Evolutionary conservation across 2,113 vertebrate species (phyloP).

Genomic region (Chamaea fasciata): DNA sequence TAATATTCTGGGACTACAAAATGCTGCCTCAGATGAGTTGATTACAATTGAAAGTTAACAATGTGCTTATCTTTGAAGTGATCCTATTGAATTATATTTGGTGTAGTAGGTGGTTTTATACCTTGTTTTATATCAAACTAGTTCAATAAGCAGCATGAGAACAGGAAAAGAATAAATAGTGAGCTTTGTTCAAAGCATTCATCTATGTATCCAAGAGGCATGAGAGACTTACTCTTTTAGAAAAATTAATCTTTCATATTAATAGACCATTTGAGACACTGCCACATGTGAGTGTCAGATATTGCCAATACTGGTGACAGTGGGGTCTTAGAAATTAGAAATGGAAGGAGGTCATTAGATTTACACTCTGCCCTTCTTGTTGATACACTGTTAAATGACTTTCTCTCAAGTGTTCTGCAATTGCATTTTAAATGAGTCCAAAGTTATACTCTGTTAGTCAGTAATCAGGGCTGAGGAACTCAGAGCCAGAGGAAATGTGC

Average conservation of each 20-base stretch:
- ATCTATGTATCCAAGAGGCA: neutral
- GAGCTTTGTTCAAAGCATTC: slow-evolving; percentile 2
- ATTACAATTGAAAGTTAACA: slow-evolving; percentile 43
- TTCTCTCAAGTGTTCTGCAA: slow-evolving; percentile 4
- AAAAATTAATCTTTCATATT: slow-evolving; percentile 10
- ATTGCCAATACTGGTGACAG: slow-evolving; percentile 12
- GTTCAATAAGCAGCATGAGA: slow-evolving; percentile 27
- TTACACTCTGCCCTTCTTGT: slow-evolving; percentile 6
- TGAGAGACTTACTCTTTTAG: neutral
- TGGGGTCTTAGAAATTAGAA: slow-evolving; percentile 8
- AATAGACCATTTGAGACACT: slow-evolving; percentile 29
- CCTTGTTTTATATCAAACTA: neutral
- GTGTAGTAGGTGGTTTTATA: neutral
- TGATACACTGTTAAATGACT: neutral
- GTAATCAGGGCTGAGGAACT: neutral
- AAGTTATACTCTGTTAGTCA: neutral
- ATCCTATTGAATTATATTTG: slow-evolving; percentile 15
- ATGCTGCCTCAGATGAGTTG: slow-evolving; percentile 20
- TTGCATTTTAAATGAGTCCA: slow-evolving; percentile 15
- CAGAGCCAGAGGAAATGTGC: neutral
- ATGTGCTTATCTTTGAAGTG: slow-evolving; percentile 38
- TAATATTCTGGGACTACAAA: slow-evolving; percentile 50
- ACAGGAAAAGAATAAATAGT: neutral
- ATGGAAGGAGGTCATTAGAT: neutral
- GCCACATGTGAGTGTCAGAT: slow-evolving; percentile 4